phyloP scores from a whole-genome alignment of 1,140 invertebrate genomes.

The Drosophila nannoptera region DNA sequence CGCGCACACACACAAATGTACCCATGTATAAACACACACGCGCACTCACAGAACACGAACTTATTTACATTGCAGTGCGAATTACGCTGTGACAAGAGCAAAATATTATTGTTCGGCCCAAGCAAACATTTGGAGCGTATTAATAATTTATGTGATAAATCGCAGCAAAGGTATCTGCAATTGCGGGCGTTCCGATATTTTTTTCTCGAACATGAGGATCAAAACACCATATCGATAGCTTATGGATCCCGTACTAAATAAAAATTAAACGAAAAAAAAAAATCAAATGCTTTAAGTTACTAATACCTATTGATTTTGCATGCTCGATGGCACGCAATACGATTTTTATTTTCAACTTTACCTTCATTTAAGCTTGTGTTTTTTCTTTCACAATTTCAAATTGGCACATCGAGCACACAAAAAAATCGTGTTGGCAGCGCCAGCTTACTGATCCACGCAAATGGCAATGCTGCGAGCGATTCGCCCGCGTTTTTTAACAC shows the following conservation, averaged over 20 bases:
- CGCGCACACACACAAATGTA: background rate
- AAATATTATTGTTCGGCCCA: constrained; percentile 4
- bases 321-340: no score
- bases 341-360: no score
- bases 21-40: no score
- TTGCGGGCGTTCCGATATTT: background rate
- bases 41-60: background rate
- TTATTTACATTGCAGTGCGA: background rate
- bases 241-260: no score
- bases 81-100: constrained; percentile 3
- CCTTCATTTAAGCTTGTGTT: no score
- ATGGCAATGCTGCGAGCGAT: constrained; percentile 18
- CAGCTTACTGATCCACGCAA: background rate
- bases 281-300: no score
- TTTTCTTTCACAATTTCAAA: no score
- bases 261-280: no score
- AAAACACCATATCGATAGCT: no score
- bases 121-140: constrained; percentile 13
- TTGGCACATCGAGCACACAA: no score
- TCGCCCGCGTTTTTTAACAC: constrained; percentile 23
- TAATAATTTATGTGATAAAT: constrained; percentile 12
- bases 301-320: no score
- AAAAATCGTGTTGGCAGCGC: constrained; percentile 6
- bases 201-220: no score
- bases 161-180: background rate